phyloP scores from a whole-genome alignment of 2,113 vertebrate genomes.

The Pangasianodon gigas region DNA sequence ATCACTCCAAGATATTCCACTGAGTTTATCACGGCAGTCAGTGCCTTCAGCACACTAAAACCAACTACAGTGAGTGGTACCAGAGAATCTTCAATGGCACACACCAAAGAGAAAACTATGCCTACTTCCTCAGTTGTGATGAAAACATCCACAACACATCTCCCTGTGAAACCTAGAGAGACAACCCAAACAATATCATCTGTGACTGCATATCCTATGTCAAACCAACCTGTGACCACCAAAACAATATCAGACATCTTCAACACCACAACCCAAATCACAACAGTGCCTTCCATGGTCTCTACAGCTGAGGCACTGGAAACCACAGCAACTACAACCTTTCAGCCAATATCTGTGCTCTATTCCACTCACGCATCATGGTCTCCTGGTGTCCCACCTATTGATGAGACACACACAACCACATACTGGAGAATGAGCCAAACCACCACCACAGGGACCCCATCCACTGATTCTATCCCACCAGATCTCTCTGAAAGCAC shows the following conservation, averaged over 20 bases:
- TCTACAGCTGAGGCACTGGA: conserved; percentile 45
- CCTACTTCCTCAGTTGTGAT: conserved; percentile 39
- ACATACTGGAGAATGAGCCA: conserved; percentile 34
- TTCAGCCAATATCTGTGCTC: conserved; percentile 39
- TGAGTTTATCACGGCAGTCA: conserved; percentile 49
- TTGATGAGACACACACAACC: conserved; percentile 46
- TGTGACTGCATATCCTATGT: conserved; percentile 53
- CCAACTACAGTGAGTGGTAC: conserved; percentile 48
- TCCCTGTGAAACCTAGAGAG: conserved; percentile 38
- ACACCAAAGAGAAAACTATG: conserved; percentile 53
- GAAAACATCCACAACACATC: conserved; percentile 49
- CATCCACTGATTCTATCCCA: not conserved
- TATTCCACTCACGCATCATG: conserved; percentile 59
- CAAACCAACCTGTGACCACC: conserved; percentile 56
- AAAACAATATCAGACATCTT: conserved; percentile 59
- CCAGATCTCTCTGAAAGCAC: conserved; percentile 43
- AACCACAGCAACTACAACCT: conserved; percentile 41
- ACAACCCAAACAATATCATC: conserved; percentile 55
- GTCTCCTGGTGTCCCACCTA: conserved; percentile 52
- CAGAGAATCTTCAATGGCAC: conserved; percentile 23
- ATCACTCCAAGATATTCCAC: conserved; percentile 51
- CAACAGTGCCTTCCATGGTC: conserved; percentile 40
- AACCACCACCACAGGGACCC: conserved; percentile 40
- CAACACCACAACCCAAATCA: conserved; percentile 4
- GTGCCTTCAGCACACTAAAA: conserved; percentile 56